Evolutionary conservation across 2,797 vertebrate species (phyloP).

Genomic region (Chelidonichthys spinosus): DNA sequence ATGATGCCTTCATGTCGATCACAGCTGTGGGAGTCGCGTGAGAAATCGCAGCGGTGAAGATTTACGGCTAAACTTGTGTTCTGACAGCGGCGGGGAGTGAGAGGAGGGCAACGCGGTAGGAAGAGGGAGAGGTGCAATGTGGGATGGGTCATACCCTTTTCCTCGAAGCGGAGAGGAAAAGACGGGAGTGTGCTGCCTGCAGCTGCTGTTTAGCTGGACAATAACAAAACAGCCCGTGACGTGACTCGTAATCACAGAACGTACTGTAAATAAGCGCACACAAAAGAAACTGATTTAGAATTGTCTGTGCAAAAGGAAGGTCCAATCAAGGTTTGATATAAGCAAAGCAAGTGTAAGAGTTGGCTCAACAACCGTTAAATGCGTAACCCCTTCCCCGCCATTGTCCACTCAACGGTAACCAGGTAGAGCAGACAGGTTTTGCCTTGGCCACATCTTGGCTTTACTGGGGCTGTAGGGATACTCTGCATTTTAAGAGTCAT

Average conservation of each 20-base stretch:
- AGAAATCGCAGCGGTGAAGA: slow-evolving; percentile 15
- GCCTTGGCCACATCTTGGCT: too few species aligned
- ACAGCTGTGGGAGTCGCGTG: slow-evolving; percentile 9
- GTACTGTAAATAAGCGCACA: slow-evolving; percentile 25
- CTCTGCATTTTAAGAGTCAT: not conserved
- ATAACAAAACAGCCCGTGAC: slow-evolving; percentile 68
- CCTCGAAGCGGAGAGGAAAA: slow-evolving; percentile 72
- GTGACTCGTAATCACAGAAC: slow-evolving; percentile 50
- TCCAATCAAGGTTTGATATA: slow-evolving; percentile 4
- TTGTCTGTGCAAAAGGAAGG: slow-evolving; percentile 28
- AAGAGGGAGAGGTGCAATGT: slow-evolving; percentile 63
- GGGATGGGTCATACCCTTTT: slow-evolving; percentile 63
- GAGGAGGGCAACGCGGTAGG: slow-evolving; percentile 36
- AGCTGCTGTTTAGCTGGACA: slow-evolving; percentile 51
- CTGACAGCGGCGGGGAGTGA: slow-evolving; percentile 28
- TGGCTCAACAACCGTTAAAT: slow-evolving; percentile 2
- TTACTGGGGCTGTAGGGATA: not conserved
- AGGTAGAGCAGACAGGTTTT: too few species aligned
- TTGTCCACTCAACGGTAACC: not conserved
- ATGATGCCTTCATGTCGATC: not conserved
- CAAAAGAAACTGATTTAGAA: slow-evolving; percentile 26
- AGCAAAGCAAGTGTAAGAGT: slow-evolving; percentile 22
- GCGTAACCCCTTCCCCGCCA: not conserved
- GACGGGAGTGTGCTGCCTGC: slow-evolving; percentile 53
- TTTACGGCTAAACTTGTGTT: slow-evolving; percentile 24